A percentile compares a stretch with the other conserved stretches of the same genome.
phyloP scores from a whole-genome alignment of 2,888 invertebrate genomes.

The Meganola albula region DNA sequence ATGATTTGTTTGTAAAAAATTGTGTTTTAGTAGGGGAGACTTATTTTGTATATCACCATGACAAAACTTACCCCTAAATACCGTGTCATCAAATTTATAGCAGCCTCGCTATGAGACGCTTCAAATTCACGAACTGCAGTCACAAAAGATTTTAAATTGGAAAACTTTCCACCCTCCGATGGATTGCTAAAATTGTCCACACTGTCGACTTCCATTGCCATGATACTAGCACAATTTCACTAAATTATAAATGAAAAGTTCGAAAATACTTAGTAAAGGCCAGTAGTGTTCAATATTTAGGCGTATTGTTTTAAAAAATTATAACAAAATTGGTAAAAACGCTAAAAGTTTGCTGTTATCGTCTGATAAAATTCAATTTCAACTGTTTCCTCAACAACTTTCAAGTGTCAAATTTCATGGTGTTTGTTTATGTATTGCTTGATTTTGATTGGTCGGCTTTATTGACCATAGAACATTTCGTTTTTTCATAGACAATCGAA shows the following conservation, averaged over 20 bases:
- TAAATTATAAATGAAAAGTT: too few species aligned
- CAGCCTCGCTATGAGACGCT: constrained; percentile 70
- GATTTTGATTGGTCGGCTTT: constrained; percentile 40
- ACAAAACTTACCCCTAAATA: constrained; percentile 70
- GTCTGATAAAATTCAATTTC: constrained; percentile 55
- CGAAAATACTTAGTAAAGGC: too few species aligned
- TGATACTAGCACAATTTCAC: constrained; percentile 9
- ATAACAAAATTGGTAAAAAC: constrained; percentile 20
- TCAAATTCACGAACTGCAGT: constrained; percentile 72
- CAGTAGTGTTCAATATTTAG: too few species aligned
- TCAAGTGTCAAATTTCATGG: constrained; percentile 26
- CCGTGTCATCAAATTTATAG: constrained; percentile 71
- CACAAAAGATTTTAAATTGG: constrained; percentile 74
- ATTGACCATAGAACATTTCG: too few species aligned
- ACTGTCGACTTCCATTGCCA: constrained; percentile 63
- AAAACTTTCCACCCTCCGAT: constrained; percentile 58
- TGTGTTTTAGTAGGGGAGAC: too few species aligned
- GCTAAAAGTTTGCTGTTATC: constrained; percentile 18
- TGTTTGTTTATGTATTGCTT: constrained; percentile 42
- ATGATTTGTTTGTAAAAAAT: too few species aligned
- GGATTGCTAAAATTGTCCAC: constrained; percentile 46
- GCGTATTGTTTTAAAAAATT: too few species aligned
- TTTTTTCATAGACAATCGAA: too few species aligned
- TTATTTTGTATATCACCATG: too few species aligned
- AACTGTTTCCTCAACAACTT: constrained; percentile 54